Base-by-base conservation (phyloP, 2,113 vertebrate species). In the Cariama cristata region DNA sequence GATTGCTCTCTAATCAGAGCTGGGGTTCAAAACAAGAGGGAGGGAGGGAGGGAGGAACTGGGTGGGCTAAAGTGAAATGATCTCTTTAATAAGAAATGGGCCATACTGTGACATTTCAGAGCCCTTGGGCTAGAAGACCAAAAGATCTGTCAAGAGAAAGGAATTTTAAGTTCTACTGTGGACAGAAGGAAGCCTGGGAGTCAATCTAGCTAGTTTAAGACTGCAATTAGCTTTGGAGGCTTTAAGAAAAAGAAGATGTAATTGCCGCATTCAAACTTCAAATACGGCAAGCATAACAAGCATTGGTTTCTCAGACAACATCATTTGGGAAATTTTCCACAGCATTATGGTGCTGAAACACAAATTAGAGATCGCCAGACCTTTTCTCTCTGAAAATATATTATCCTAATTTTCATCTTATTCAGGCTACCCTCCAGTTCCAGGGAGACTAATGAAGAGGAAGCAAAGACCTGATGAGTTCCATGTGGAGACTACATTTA, bases 401-500 rank as follows among this genome's bases (percentile, higher is more conserved):
- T 93, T 88, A 96, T 94, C 95, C 95, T 96, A 95, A 97, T 97
- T 98, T 96, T 97, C 92, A 94, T 91, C 45, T 90, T 95, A 92
- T 96, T 96, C 80, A 96, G 79, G 91, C 91, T 96, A 59, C 68
- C 68, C 38, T 97, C 86, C 67, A 86, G 87, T 92, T 98, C 95
- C 96, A 88, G 62, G 82, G 97, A 97, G 97, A 94, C 96, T 96
- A 96, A 96, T 96, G 96, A 98, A 97, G 86, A 88, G 96, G 86
- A 95, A 95, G 97, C 91, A 90, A 96, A 96, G 94, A 97, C 81
- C 93, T 96, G 96, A 97, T 97, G 95, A 96, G 91, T 95, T 97
- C 96, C 97, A 97, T 91, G 92, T 77, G 95, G 97, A 97, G 97
- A 92, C 55, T 97, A 95, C 94, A 89, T 97, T 98, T 97, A 97